Evolutionary conservation across 53 echinoderm and acorn worm genomes (phyloP), one percentile per base, ranked within the genome.

Genomic region (Apostichopus leukothele): DNA sequence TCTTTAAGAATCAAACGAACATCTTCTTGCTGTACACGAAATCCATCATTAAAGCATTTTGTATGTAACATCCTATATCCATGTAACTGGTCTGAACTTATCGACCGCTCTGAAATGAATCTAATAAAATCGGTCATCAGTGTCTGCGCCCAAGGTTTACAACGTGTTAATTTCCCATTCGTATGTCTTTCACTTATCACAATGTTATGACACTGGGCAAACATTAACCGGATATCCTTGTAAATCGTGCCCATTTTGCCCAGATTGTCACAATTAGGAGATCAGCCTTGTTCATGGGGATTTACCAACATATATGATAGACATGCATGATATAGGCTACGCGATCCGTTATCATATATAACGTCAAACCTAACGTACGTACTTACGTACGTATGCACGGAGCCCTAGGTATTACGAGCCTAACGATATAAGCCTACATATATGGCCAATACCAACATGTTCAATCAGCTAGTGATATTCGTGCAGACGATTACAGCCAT

Each of bases 41-140:
- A 68, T 16, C 92, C 92, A 5, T 73, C 25, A 14, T 86, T 68
- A 60, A 76, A 60, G 76, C 91, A 91, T 78, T 83, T 89, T 51
- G 83, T 78, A 87, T 91, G 88, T 91, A 92, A 91, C 66, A 66
- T 81, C 14, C 92, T 86, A 86, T 92, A 94, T 9, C 94, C 94
- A 55, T 53, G 79, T 53, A 79, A 79, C 79, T 68, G 79, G 22
- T 92, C 94, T 39, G 76, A 85, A 53, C 90, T 74, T 67, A 90
- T 59, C 18, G 91, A 74, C 80, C 90, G 79, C 16, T 73, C 39
- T 26, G 53, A 21, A 52, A 92, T 86, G 76, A 78, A 94, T 57
- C 26, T 74, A 16, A 67, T 88, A 57, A 91, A 90, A 88, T 90
- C 90, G 12, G 80, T 90, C 51, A 93, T 39, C 90, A 89, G 39